These are phyloP conservation scores for Coregonus suidteri DNA, from an alignment of 2,797 vertebrate species.

Conservation along the genomic window DNA sequence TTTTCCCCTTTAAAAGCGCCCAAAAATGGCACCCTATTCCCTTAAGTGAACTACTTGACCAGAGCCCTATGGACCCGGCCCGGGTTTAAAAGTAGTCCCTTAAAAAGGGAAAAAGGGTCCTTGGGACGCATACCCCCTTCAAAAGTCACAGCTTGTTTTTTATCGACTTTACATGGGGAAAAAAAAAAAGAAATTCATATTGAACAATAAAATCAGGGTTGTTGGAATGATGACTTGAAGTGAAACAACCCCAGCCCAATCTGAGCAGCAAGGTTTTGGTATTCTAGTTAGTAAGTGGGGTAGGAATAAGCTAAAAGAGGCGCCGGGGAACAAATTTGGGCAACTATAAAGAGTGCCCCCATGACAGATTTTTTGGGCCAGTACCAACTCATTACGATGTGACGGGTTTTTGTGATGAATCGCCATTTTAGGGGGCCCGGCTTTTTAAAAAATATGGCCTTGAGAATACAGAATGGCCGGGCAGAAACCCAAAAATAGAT, in stretches of 20 bases:
- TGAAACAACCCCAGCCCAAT: not conserved
- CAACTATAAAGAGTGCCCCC: conserved; percentile 22
- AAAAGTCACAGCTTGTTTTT: not conserved
- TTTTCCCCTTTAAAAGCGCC: too few species aligned
- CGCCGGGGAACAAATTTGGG: conserved; percentile 31
- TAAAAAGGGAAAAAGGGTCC: too few species aligned
- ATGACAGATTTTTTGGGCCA: conserved; percentile 45
- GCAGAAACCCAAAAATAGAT: conserved; percentile 31
- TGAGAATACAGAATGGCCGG: conserved; percentile 32
- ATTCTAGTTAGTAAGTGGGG: not conserved
- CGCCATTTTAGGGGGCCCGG: conserved; percentile 39
- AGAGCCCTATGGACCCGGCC: too few species aligned
- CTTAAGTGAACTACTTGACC: too few species aligned
- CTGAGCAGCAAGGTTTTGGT: not conserved
- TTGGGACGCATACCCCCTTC: not conserved
- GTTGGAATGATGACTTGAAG: not conserved
- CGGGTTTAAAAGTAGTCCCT: too few species aligned
- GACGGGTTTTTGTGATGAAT: conserved; percentile 50
- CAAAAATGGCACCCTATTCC: too few species aligned
- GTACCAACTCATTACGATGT: conserved; percentile 45
- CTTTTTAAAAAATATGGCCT: conserved; percentile 49
- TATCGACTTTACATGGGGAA: not conserved
- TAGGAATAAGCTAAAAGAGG: not conserved
- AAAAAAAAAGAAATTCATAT: not conserved
- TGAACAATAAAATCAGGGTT: not conserved